Percentiles rank a stretch among this genome's conserved stretches.
These are phyloP conservation scores for Patella ulyssiponensis DNA, from an alignment of 2,888 invertebrate genomes.

Conservation along the genomic window DNA sequence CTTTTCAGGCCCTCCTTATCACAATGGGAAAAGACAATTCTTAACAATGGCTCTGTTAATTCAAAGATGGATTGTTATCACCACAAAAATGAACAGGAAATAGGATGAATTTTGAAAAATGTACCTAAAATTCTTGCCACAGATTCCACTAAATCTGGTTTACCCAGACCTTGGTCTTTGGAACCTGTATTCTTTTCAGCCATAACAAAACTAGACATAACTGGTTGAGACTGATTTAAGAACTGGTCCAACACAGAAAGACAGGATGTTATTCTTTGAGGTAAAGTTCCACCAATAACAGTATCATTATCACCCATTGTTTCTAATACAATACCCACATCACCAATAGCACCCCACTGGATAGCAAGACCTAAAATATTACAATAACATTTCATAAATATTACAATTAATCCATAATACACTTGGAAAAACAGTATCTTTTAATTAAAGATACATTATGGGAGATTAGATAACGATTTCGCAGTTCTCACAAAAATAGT, in stretches of 20 bases:
- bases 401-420: no score
- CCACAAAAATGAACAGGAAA: no score
- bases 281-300: slow-evolving; percentile 94
- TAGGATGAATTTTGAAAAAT: no score
- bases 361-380: slow-evolving; percentile 79
- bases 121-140: slow-evolving; percentile 89
- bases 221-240: slow-evolving; percentile 82
- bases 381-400: not conserved
- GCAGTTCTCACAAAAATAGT: no score
- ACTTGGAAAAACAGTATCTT: no score
- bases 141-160: slow-evolving; percentile 82
- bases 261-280: slow-evolving; percentile 96
- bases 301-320: slow-evolving; percentile 90
- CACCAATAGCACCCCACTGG: slow-evolving; percentile 99
- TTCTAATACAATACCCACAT: slow-evolving; percentile 93
- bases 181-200: slow-evolving; percentile 85
- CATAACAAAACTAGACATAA: slow-evolving; percentile 80
- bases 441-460: no score
- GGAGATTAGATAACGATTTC: no score
- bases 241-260: slow-evolving; percentile 89
- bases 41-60: no score
- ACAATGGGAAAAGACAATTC: no score
- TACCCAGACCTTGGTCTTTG: slow-evolving; percentile 72
- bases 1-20: no score
- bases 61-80: no score